Percentiles rank a stretch among this genome's conserved stretches.
Conservation (phyloP, 2,888 invertebrate species). For the Graphium colonna region DNA sequence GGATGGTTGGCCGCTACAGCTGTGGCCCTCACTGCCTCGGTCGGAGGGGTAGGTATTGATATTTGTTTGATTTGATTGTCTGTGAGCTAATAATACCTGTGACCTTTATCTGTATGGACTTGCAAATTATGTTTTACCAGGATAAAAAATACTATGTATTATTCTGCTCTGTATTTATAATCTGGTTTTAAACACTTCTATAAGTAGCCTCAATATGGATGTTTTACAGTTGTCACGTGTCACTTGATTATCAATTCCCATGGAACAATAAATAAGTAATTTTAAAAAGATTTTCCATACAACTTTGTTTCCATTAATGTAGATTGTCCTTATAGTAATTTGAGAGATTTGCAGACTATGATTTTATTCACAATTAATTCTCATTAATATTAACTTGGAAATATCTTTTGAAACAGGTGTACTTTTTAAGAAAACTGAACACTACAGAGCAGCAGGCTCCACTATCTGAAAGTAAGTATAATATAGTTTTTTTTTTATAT, state of each 20-base stretch:
- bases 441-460: slow-evolving; percentile 23
- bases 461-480: slow-evolving; percentile 22
- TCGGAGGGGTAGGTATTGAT: slow-evolving; percentile 64
- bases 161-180: not conserved
- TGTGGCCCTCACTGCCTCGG: slow-evolving; percentile 54
- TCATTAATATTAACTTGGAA: not conserved
- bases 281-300: no score
- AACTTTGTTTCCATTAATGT: no score
- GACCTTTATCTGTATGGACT: not conserved
- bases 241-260: no score
- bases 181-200: no score
- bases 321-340: no score
- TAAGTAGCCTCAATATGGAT: no score
- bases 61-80: slow-evolving; percentile 13
- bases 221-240: no score
- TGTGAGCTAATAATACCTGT: slow-evolving; percentile 1
- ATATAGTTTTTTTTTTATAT: no score
- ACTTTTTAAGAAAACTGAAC: slow-evolving; percentile 48
- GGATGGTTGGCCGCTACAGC: slow-evolving; percentile 54
- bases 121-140: no score
- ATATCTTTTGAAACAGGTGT: slow-evolving; percentile 43
- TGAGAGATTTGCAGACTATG: no score
- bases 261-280: no score
- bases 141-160: not conserved
- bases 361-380: no score